Conservation (phyloP, 2,888 invertebrate genomes). For the Acrocera orbiculus region DNA sequence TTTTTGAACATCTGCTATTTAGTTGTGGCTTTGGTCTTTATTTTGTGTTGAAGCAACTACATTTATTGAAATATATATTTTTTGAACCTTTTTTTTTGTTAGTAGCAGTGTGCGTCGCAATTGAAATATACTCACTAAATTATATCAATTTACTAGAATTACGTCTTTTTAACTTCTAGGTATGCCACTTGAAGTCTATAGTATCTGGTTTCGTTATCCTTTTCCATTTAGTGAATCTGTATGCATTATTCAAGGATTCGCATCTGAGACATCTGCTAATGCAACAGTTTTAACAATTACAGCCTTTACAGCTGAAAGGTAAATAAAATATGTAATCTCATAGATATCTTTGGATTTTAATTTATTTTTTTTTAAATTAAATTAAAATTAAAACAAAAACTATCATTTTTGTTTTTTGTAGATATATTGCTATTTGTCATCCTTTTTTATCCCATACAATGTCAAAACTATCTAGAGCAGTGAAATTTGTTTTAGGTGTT, state of each 20-base stretch:
- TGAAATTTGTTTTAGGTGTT: slow-evolving; percentile 51
- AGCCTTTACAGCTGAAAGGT: slow-evolving; percentile 57
- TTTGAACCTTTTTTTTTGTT: no score
- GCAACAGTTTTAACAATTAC: slow-evolving; percentile 66
- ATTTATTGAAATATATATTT: no score
- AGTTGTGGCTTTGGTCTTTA: no score
- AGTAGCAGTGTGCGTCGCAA: no score
- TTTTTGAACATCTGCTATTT: no score
- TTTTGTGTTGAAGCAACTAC: no score
- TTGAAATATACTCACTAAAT: no score
- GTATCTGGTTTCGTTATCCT: slow-evolving; percentile 36
- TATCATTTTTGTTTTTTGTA: slow-evolving; percentile 12
- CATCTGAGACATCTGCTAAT: slow-evolving; percentile 60
- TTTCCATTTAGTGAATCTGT: slow-evolving; percentile 53
- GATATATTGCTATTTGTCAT: slow-evolving; percentile 64
- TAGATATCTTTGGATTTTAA: no score
- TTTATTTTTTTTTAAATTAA: no score
- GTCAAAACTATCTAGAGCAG: slow-evolving; percentile 60
- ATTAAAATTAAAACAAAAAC: no score
- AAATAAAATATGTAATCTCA: slow-evolving; percentile 19
- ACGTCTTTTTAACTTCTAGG: slow-evolving; percentile 29
- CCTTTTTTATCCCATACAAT: slow-evolving; percentile 50
- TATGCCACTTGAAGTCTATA: slow-evolving; percentile 53
- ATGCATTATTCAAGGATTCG: slow-evolving; percentile 49
- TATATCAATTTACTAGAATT: no score